Evolutionary conservation across 2,797 vertebrate genomes (phyloP), one percentile per base, ranked within the genome.

Genomic region (Darevskia mixta): DNA sequence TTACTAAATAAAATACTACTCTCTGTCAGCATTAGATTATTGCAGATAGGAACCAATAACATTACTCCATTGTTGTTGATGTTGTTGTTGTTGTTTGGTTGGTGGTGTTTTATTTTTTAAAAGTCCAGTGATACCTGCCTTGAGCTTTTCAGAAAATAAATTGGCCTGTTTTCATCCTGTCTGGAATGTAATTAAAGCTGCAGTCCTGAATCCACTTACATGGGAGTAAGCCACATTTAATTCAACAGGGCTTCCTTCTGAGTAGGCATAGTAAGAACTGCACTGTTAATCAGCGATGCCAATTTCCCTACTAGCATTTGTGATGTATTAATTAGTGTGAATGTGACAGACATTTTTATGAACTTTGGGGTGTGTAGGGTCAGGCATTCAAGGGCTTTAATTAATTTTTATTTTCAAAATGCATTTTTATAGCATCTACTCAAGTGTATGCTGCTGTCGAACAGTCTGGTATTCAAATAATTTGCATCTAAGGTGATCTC

Each of bases 1-100:
- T 99, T 98, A 98, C 97, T 98, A 97, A 98, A 98, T 98, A 98
- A 98, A 98, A 98, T 97, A 97, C 96, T 97, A 92, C 96, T 97
- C 96, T 97, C 96, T 97, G 97, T 97, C 97, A 97, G 96, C 96
- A 97, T 96, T 96, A 96, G 96, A 97, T 97, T 96, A 97, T 96
- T 97, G 96, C 95, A 96, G 97, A 97, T 97, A 97, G 96, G 93
- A 95, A 95, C 95, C 95, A 96, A 95, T 96, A 96, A 96, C 96
- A 95, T 95, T 95, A 93, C 94, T 96, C 94, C 94, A 95, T 96
- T 96, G 96, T 96, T 95, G 84, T 81, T 67, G 83, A 61, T 85
- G 58, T 73, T 94, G 90, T 88, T 79, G 91, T 94, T 94, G 8
- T 43, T 43, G 7, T 43, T 55, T 15, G 49, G 49, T 80, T 55